A percentile compares a stretch with the other conserved stretches of the same genome.
phyloP scores from a whole-genome alignment of 2,113 vertebrate genomes.

The Syngnathus scovelli region DNA sequence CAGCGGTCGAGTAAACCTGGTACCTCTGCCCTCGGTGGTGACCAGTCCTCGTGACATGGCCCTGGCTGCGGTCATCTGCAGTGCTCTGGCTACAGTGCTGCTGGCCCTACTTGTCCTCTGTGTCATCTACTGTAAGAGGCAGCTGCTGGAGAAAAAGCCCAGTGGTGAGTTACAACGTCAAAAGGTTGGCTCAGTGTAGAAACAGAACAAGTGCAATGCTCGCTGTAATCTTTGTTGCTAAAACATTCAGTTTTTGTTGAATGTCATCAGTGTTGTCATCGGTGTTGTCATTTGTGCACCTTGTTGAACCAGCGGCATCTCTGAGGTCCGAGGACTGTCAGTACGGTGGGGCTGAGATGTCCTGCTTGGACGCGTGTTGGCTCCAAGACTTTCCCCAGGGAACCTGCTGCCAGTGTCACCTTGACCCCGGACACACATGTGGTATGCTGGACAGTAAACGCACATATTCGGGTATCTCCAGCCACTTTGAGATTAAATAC shows the following conservation, averaged over 20 bases:
- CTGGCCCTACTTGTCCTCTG: slow-evolving; percentile 92
- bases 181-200: too few relatives aligned
- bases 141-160: slow-evolving; percentile 95
- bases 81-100: slow-evolving; percentile 87
- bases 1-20: slow-evolving; percentile 86
- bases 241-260: background rate
- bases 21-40: slow-evolving; percentile 82
- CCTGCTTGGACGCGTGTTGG: slow-evolving; percentile 78
- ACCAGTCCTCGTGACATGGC: slow-evolving; percentile 91
- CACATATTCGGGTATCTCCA: too few relatives aligned
- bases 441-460: slow-evolving; percentile 66
- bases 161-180: slow-evolving; percentile 73
- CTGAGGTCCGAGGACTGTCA: slow-evolving; percentile 81
- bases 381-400: slow-evolving; percentile 71
- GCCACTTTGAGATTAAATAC: too few relatives aligned
- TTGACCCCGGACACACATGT: slow-evolving; percentile 71
- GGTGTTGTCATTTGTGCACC: background rate
- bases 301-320: slow-evolving; percentile 63
- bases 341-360: slow-evolving; percentile 82
- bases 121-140: slow-evolving; percentile 93
- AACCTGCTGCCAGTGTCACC: slow-evolving; percentile 80
- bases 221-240: background rate
- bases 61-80: slow-evolving; percentile 92
- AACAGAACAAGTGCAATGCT: too few relatives aligned
- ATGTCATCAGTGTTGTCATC: background rate